A percentile compares a stretch with the other conserved stretches of the same genome.
Conservation (phyloP, 2,888 invertebrate genomes). For the Zaprionus obscuricornis region DNA sequence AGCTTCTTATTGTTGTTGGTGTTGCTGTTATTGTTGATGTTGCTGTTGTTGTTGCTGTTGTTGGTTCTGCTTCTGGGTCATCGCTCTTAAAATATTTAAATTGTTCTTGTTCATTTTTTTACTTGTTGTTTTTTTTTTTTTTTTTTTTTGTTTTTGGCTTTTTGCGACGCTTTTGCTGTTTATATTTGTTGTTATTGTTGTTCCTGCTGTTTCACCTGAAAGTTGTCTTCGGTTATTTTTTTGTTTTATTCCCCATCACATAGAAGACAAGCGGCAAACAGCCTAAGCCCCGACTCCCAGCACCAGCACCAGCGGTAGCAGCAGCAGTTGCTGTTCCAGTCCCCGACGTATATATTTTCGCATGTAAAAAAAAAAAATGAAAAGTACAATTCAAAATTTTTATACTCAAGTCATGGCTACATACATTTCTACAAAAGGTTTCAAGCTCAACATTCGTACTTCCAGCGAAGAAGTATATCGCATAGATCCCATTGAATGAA, state of each 20-base stretch:
- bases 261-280: slow-evolving; percentile 64
- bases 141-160: slow-evolving; percentile 16
- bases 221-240: slow-evolving; percentile 70
- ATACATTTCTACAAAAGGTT: too few species aligned
- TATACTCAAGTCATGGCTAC: too few species aligned
- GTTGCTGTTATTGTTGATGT: slow-evolving; percentile 25
- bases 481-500: too few species aligned
- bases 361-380: slow-evolving; percentile 53
- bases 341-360: slow-evolving; percentile 41
- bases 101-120: slow-evolving; percentile 53
- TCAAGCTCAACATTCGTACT: too few species aligned
- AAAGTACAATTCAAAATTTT: slow-evolving; percentile 65
- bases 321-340: too few species aligned
- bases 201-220: slow-evolving; percentile 71
- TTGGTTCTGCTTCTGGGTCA: slow-evolving; percentile 72
- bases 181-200: slow-evolving; percentile 22
- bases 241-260: slow-evolving; percentile 65
- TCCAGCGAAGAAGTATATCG: too few species aligned
- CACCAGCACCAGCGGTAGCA: too few species aligned
- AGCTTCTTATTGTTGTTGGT: slow-evolving; percentile 37
- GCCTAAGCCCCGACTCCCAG: too few species aligned
- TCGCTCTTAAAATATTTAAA: slow-evolving; percentile 80
- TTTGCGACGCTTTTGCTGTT: slow-evolving; percentile 26
- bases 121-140: slow-evolving; percentile 15
- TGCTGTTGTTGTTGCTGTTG: slow-evolving; percentile 12